Conservation (phyloP, 2,113 vertebrate genomes). For the Agelaius phoeniceus region DNA sequence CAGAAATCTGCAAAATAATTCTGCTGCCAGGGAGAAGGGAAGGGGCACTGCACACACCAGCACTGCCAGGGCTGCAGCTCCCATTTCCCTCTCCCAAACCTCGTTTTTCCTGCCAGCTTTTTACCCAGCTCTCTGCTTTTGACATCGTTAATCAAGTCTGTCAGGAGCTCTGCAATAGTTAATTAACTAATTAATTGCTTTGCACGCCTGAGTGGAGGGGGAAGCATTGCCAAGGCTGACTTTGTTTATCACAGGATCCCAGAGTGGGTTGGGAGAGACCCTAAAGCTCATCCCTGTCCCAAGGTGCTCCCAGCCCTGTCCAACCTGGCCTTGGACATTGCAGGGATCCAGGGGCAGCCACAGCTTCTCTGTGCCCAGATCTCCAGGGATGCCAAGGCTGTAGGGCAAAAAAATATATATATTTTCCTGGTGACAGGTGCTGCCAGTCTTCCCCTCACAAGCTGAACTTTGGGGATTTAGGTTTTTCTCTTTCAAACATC, state of each 20-base stretch:
- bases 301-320: neutral
- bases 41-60: neutral
- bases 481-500: neutral
- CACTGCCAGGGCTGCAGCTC: neutral
- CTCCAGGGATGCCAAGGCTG: too few species aligned
- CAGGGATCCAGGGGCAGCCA: neutral
- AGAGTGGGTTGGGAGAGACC: neutral
- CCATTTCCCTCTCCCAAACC: neutral
- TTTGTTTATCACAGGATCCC: neutral
- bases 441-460: neutral
- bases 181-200: constrained; percentile 32
- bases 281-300: neutral
- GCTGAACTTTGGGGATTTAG: neutral
- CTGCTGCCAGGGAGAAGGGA: constrained; percentile 37
- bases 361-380: neutral
- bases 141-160: neutral
- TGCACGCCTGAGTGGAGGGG: neutral
- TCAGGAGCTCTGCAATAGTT: neutral
- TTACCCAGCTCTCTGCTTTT: neutral
- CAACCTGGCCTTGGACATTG: neutral
- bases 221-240: neutral
- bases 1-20: constrained; percentile 49
- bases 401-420: neutral
- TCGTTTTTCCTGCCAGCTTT: neutral
- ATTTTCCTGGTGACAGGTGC: neutral